Evolutionary conservation across 2,888 invertebrate species (phyloP).

Genomic region (Antheraea yamamai): DNA sequence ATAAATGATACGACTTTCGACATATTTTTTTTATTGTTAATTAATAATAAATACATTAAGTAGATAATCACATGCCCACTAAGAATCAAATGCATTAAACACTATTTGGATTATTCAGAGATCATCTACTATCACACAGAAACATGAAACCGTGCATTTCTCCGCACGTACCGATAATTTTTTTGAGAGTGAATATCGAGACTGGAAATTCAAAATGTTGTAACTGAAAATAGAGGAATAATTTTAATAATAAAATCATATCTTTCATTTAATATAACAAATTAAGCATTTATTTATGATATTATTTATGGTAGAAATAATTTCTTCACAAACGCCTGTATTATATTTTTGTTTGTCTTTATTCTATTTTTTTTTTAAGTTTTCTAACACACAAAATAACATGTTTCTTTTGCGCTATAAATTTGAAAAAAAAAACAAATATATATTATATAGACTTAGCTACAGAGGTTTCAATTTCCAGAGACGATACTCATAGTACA

Average conservation of each 20-base stretch:
- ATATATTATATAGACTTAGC: not conserved
- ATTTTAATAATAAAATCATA: not conserved
- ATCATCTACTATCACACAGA: not conserved
- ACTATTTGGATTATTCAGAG: not conserved
- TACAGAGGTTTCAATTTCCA: not conserved
- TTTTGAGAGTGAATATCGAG: not conserved
- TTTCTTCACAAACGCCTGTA: too few relatives aligned
- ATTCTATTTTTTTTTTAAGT: too few relatives aligned
- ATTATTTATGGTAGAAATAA: too few relatives aligned
- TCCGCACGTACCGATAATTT: not conserved
- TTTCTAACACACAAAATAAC: too few relatives aligned
- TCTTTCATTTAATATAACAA: too few relatives aligned
- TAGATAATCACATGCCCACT: slow-evolving; percentile 16
- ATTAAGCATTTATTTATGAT: too few relatives aligned
- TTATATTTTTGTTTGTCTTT: too few relatives aligned
- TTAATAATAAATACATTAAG: slow-evolving; percentile 10
- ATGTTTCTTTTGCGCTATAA: too few relatives aligned
- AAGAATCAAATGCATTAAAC: slow-evolving; percentile 21
- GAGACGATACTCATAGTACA: not conserved
- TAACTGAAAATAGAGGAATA: not conserved
- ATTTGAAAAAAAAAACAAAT: too few relatives aligned
- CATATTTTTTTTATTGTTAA: slow-evolving; percentile 10
- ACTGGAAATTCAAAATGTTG: not conserved
- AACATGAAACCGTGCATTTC: not conserved
- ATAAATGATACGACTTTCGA: not conserved